phyloP scores from a whole-genome alignment of 2,888 invertebrate genomes.

The Calameuta pallipes region DNA sequence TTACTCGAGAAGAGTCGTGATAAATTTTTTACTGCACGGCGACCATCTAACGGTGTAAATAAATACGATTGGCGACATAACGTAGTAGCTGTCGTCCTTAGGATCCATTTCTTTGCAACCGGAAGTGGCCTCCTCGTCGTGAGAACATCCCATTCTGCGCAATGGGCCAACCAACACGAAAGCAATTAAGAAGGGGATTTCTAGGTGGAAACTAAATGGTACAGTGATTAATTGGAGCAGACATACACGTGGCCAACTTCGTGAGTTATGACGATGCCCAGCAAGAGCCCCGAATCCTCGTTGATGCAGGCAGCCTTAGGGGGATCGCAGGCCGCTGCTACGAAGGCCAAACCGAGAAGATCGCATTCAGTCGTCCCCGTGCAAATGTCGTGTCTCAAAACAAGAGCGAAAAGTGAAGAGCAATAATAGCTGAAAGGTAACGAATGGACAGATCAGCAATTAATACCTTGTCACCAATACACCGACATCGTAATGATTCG shows the following conservation, averaged over 20 bases:
- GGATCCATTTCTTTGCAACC: slow-evolving; percentile 75
- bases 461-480: slow-evolving; percentile 84
- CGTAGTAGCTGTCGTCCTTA: slow-evolving; percentile 69
- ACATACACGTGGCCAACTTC: slow-evolving; percentile 93
- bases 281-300: slow-evolving; percentile 89
- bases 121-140: slow-evolving; percentile 84
- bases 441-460: neutral
- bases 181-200: slow-evolving; percentile 6
- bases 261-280: slow-evolving; percentile 91
- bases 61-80: slow-evolving; percentile 90
- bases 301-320: slow-evolving; percentile 89
- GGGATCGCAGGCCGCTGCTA: slow-evolving; percentile 89
- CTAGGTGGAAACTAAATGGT: neutral
- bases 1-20: slow-evolving; percentile 91
- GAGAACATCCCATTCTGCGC: slow-evolving; percentile 87
- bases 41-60: slow-evolving; percentile 88
- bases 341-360: slow-evolving; percentile 89
- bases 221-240: slow-evolving; percentile 19
- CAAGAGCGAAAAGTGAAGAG: neutral
- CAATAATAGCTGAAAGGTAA: neutral
- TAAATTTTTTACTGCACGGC: slow-evolving; percentile 84
- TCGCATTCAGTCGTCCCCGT: slow-evolving; percentile 65
- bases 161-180: slow-evolving; percentile 16
- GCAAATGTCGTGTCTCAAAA: slow-evolving; percentile 49
- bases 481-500: slow-evolving; percentile 89